These are phyloP conservation scores for Trachelipus rathkii DNA, from an alignment of 1,140 invertebrate genomes.

Conservation along the genomic window DNA sequence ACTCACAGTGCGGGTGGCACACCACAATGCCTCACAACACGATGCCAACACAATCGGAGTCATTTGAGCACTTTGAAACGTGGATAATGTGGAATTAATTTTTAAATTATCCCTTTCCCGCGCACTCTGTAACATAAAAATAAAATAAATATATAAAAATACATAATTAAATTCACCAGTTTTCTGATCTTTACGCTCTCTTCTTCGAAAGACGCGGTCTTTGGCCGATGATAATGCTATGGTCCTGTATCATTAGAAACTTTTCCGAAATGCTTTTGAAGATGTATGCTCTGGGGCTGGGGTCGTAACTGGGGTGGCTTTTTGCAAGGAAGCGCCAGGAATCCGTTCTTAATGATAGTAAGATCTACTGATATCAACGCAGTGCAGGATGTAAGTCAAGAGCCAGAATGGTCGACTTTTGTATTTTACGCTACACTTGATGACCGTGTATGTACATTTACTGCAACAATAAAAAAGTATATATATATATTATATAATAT, in stretches of 20 bases:
- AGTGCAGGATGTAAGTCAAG: conserved; percentile 92
- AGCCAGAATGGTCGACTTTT: conserved; percentile 84
- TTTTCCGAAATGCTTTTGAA: conserved; percentile 92
- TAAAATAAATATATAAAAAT: background rate
- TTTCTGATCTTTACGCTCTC: background rate
- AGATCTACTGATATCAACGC: conserved; percentile 88
- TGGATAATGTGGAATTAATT: conserved; percentile 68
- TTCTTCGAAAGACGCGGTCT: too few species aligned
- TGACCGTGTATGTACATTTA: conserved; percentile 6
- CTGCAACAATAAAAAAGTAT: too few species aligned
- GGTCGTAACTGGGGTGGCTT: conserved; percentile 33
- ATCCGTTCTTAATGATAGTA: conserved; percentile 71
- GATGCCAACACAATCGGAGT: conserved; percentile 88
- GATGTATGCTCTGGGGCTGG: conserved; percentile 70
- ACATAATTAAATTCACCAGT: background rate
- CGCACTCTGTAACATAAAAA: too few species aligned
- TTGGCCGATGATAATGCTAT: conserved; percentile 7
- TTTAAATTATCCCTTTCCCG: too few species aligned
- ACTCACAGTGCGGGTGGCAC: conserved; percentile 54
- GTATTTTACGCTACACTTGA: conserved; percentile 50
- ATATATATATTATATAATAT: too few species aligned
- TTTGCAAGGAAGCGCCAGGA: conserved; percentile 50
- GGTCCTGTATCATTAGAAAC: conserved; percentile 88
- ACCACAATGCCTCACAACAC: conserved; percentile 95
- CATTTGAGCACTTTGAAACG: conserved; percentile 54